Percentiles rank a stretch among this genome's conserved stretches.
Evolutionary conservation across 2,797 vertebrate genomes (phyloP).

Genomic region (Enteromius thamalakanensis): DNA sequence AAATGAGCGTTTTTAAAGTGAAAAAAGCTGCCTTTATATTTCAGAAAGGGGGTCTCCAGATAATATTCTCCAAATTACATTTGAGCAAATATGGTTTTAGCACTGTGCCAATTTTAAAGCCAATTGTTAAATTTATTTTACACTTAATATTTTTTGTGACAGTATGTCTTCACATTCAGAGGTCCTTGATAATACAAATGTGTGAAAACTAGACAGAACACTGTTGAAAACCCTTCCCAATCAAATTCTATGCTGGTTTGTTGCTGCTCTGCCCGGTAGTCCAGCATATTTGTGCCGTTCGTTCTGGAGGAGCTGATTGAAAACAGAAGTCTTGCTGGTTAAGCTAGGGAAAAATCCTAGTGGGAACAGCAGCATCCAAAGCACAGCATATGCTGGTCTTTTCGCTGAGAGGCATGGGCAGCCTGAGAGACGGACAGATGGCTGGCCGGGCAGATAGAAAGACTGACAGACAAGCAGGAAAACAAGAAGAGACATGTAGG

Average conservation of each 20-base stretch:
- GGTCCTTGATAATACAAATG: background rate
- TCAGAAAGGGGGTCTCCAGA: background rate
- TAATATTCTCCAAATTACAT: background rate
- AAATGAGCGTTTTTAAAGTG: background rate
- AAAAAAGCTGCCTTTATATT: constrained; percentile 8
- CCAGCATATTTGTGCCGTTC: background rate
- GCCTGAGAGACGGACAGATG: constrained; percentile 29
- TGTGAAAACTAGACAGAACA: background rate
- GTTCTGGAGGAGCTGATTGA: background rate
- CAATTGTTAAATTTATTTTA: background rate
- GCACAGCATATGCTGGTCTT: constrained; percentile 1
- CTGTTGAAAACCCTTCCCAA: background rate
- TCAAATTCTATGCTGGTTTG: background rate
- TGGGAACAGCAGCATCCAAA: constrained; percentile 4
- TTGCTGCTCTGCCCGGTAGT: background rate
- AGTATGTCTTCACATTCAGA: background rate
- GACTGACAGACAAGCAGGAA: constrained; percentile 21
- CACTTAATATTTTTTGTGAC: background rate
- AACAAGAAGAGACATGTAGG: constrained; percentile 29
- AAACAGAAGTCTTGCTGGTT: background rate
- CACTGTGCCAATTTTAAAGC: background rate
- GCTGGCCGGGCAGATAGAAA: constrained; percentile 4
- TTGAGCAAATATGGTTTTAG: background rate
- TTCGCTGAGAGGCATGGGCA: constrained; percentile 27
- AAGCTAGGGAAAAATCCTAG: constrained; percentile 19